Evolutionary conservation across 2,113 vertebrate species (phyloP).

Genomic region (Girardinichthys multiradiatus): DNA sequence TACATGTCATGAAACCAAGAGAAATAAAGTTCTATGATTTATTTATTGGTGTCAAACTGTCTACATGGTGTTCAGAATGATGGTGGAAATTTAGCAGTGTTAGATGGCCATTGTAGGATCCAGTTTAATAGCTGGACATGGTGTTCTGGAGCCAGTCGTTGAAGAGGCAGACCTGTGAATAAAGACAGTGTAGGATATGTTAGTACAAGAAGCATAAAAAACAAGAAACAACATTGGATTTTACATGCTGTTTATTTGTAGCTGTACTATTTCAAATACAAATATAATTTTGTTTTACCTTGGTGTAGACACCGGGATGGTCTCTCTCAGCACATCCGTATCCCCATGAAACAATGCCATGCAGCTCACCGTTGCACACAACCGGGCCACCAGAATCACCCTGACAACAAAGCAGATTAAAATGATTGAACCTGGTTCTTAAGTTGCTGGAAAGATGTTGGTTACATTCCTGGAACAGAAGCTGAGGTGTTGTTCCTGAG

Average conservation of each 20-base stretch:
- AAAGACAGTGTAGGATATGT: background rate
- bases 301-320: constrained; percentile 81
- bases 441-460: background rate
- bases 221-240: background rate
- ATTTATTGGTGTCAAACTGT: constrained; percentile 32
- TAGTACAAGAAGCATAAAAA: background rate
- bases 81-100: constrained; percentile 9
- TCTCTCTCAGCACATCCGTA: constrained; percentile 75
- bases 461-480: background rate
- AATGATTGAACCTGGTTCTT: background rate
- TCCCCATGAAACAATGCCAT: constrained; percentile 83
- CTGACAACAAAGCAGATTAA: constrained; percentile 61
- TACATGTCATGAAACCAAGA: too few relatives aligned
- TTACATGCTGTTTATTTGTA: background rate
- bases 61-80: constrained; percentile 9
- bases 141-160: constrained; percentile 58
- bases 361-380: constrained; percentile 80
- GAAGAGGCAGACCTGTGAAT: constrained; percentile 69
- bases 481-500: background rate
- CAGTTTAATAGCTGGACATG: constrained; percentile 62
- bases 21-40: background rate
- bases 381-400: constrained; percentile 86
- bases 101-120: background rate
- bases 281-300: constrained; percentile 22
- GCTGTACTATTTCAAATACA: background rate